Percentiles rank a stretch among this genome's conserved stretches.
phyloP scores from a whole-genome alignment of 2,113 vertebrate species.

The Etia nguti region DNA sequence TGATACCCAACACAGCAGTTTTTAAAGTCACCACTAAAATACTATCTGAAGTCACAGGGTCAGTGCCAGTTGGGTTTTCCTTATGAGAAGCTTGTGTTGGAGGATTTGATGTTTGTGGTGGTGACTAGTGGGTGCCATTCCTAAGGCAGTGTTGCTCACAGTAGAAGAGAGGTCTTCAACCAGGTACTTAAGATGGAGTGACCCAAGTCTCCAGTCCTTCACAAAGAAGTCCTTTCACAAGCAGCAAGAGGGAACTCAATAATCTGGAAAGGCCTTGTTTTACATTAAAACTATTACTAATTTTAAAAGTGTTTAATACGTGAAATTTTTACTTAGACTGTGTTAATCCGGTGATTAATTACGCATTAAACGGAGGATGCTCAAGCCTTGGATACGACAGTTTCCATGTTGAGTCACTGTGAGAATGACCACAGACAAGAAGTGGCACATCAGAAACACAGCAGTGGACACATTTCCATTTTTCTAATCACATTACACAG shows the following conservation, averaged over 20 bases:
- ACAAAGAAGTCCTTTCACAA: background rate
- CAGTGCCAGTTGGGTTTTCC: background rate
- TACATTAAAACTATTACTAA: background rate
- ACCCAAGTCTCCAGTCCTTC: background rate
- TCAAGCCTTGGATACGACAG: accelerated
- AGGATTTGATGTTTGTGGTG: background rate
- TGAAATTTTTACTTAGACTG: background rate
- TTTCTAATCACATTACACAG: background rate
- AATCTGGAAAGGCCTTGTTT: background rate
- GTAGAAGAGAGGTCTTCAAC: background rate
- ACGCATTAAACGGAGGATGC: background rate
- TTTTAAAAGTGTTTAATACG: background rate
- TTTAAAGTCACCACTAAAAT: background rate
- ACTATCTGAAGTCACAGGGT: background rate
- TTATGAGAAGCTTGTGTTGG: background rate
- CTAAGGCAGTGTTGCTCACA: background rate
- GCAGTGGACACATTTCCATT: background rate
- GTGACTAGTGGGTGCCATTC: background rate
- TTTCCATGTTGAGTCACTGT: background rate
- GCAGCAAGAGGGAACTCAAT: background rate
- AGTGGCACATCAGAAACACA: background rate
- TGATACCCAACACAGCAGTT: background rate
- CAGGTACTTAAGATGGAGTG: too few species aligned
- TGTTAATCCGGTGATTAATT: background rate
- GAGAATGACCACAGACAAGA: background rate